These are phyloP conservation scores for Cyprinus carpio DNA, from an alignment of 2,113 vertebrate species.

Conservation along the genomic window DNA sequence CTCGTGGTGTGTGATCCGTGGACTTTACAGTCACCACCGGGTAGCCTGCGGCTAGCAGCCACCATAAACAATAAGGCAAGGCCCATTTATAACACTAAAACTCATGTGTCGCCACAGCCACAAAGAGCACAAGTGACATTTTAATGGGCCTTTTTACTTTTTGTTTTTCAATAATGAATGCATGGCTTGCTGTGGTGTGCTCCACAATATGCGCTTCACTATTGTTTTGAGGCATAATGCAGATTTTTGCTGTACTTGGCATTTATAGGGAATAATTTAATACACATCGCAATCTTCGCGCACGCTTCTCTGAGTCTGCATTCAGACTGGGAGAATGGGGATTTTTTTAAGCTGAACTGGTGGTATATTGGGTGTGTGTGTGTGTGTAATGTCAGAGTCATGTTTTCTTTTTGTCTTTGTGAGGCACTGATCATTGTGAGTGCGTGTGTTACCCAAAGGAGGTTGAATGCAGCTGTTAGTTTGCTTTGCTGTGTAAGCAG, in stretches of 20 bases:
- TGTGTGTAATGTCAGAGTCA: background rate
- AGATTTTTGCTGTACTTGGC: constrained; percentile 57
- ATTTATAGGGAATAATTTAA: constrained; percentile 58
- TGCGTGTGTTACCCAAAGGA: constrained; percentile 21
- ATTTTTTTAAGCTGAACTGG: background rate
- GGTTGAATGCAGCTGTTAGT: constrained; percentile 34
- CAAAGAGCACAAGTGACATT: constrained; percentile 60
- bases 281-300: constrained; percentile 46
- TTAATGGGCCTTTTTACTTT: constrained; percentile 61
- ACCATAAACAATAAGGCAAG: constrained; percentile 58
- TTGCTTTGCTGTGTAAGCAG: constrained; percentile 31
- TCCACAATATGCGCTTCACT: constrained; percentile 10
- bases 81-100: constrained; percentile 62
- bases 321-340: constrained; percentile 39
- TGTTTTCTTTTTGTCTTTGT: background rate
- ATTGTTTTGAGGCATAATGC: constrained; percentile 56
- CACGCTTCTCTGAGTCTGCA: constrained; percentile 15
- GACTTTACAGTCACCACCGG: constrained; percentile 58
- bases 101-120: constrained; percentile 40
- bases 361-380: background rate
- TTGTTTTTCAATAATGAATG: constrained; percentile 63
- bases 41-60: constrained; percentile 56
- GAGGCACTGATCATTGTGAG: background rate
- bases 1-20: constrained; percentile 43
- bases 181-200: constrained; percentile 43